A percentile compares a stretch with the other conserved stretches of the same genome.
These are phyloP conservation scores for Phanerotoma sp. DNA, from an alignment of 2,888 invertebrate species.

Conservation along the genomic window DNA sequence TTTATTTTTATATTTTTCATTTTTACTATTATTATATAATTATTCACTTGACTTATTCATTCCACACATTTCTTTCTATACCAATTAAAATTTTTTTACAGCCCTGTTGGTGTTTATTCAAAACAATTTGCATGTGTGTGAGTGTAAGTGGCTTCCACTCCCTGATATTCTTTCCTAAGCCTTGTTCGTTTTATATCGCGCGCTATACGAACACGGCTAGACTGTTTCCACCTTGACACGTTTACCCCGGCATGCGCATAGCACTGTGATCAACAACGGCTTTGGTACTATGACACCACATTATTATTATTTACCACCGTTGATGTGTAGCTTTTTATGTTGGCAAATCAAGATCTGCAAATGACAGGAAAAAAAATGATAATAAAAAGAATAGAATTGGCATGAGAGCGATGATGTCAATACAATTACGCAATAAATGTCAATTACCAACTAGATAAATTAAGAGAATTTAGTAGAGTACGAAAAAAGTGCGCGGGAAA, in stretches of 20 bases:
- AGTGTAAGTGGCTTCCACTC: conserved; percentile 6
- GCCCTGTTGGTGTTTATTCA: no score
- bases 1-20: background rate
- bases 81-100: no score
- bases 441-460: background rate
- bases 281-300: conserved; percentile 7
- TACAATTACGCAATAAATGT: no score
- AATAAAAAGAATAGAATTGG: background rate
- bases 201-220: conserved; percentile 27
- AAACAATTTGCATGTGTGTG: background rate
- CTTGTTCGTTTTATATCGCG: conserved; percentile 25
- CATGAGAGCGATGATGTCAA: no score
- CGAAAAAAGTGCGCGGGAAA: background rate
- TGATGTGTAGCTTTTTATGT: conserved; percentile 4
- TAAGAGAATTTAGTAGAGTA: background rate
- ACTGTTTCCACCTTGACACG: conserved; percentile 45
- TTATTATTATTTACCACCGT: conserved; percentile 14
- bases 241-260: conserved; percentile 36
- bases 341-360: background rate
- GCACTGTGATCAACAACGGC: conserved; percentile 15
- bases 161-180: conserved; percentile 17
- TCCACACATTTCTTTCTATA: background rate
- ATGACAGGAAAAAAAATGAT: background rate
- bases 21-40: no score
- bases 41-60: no score